A percentile compares a stretch with the other conserved stretches of the same genome.
phyloP scores from a whole-genome alignment of 2,888 invertebrate species.

The Gerosis bhagava region DNA sequence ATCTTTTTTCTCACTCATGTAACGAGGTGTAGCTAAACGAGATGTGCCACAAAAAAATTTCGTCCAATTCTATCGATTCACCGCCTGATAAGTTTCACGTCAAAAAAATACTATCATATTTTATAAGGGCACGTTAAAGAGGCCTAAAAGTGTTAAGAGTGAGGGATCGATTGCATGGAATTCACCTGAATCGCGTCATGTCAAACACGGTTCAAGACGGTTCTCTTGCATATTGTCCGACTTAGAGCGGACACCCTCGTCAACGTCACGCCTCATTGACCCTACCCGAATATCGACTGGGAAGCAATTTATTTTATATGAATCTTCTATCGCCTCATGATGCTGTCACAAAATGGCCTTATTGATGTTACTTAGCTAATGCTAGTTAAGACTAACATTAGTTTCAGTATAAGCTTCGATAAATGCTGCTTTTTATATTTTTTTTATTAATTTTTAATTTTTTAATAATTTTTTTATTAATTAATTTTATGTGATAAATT shows the following conservation, averaged over 20 bases:
- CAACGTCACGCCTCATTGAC: conserved; percentile 79
- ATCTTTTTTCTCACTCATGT: no score
- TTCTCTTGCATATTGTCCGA: conserved; percentile 68
- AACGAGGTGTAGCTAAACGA: no score
- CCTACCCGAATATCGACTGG: conserved; percentile 67
- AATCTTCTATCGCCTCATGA: conserved; percentile 64
- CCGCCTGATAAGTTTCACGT: no score
- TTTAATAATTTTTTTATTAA: no score
- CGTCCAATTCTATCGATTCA: no score
- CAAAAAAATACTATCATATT: no score
- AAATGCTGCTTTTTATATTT: no score
- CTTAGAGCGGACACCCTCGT: conserved; percentile 65
- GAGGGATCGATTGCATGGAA: conserved; percentile 24
- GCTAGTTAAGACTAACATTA: conserved; percentile 14
- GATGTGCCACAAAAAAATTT: no score
- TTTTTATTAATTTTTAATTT: no score
- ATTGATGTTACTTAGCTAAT: conserved; percentile 48
- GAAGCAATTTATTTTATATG: conserved; percentile 78
- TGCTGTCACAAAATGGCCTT: conserved; percentile 64
- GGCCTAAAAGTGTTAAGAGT: no score
- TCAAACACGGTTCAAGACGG: conserved; percentile 63
- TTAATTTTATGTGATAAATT: no score
- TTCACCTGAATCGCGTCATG: conserved; percentile 66
- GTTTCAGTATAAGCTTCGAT: no score
- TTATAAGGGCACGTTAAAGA: conserved; percentile 1